A percentile compares a stretch with the other conserved stretches of the same genome.
phyloP scores from a whole-genome alignment of 2,888 invertebrate genomes.

The Xylocampa areola region DNA sequence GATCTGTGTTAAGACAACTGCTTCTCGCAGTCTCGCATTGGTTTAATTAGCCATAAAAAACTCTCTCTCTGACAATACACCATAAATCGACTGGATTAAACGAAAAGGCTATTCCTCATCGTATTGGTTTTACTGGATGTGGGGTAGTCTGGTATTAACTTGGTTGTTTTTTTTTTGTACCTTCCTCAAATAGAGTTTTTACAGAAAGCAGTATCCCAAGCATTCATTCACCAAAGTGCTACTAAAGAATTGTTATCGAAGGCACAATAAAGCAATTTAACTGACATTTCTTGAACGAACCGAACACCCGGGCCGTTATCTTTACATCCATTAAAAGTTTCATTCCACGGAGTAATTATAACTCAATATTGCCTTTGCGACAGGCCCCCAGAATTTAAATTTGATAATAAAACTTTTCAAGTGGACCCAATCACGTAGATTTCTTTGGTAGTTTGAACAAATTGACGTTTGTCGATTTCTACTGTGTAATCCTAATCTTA shows the following conservation, averaged over 20 bases:
- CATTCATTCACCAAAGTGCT: slow-evolving; percentile 16
- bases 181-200: too few species aligned
- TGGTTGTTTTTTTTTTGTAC: too few species aligned
- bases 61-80: too few species aligned
- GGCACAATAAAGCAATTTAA: slow-evolving; percentile 54
- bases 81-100: too few species aligned
- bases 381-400: slow-evolving; percentile 55
- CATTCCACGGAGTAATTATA: slow-evolving; percentile 75
- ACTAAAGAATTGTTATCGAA: slow-evolving; percentile 41
- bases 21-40: too few species aligned
- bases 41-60: too few species aligned
- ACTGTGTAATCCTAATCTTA: slow-evolving; percentile 15
- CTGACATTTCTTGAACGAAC: slow-evolving; percentile 53
- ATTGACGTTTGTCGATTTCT: slow-evolving; percentile 10
- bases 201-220: too few species aligned
- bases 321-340: slow-evolving; percentile 81
- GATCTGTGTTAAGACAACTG: too few species aligned
- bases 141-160: too few species aligned
- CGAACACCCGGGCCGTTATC: slow-evolving; percentile 69
- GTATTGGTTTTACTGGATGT: too few species aligned
- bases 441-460: slow-evolving; percentile 45
- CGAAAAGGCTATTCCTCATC: too few species aligned
- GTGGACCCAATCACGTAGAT: slow-evolving; percentile 51
- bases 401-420: slow-evolving; percentile 59
- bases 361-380: slow-evolving; percentile 76